Evolutionary conservation across 2,113 vertebrate genomes (phyloP).

Genomic region (Prolemur simus): DNA sequence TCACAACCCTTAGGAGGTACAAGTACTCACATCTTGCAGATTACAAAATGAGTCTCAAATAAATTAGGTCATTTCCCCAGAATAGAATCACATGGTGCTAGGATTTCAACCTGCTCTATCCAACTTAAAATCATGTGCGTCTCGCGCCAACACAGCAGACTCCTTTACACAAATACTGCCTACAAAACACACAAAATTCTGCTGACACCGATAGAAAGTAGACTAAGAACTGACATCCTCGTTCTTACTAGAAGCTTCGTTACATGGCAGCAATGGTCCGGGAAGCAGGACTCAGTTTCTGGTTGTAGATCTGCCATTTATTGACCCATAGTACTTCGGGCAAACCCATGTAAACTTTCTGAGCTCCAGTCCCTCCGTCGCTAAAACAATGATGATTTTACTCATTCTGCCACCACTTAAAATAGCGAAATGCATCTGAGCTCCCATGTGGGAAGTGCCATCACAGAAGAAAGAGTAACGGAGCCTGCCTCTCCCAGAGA

Average conservation of each 20-base stretch:
- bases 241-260: not conserved
- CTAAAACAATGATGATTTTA: not conserved
- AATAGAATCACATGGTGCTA: not conserved
- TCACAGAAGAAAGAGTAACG: rapidly evolving
- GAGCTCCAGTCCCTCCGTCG: not conserved
- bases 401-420: not conserved
- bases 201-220: not conserved
- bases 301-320: not conserved
- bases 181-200: not conserved
- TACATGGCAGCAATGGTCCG: not conserved
- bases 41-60: not conserved
- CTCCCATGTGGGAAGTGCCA: not conserved
- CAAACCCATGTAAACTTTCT: rapidly evolving
- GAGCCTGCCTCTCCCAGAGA: not conserved
- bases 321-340: not conserved
- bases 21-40: not conserved
- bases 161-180: not conserved
- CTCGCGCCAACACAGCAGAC: not conserved
- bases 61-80: not conserved
- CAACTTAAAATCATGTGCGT: not conserved
- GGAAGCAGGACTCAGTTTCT: not conserved
- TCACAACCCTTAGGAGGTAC: not conserved
- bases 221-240: not conserved
- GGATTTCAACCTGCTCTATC: not conserved
- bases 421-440: not conserved